phyloP scores from a whole-genome alignment of 2,113 vertebrate genomes.

The Rhinichthys klamathensis region DNA sequence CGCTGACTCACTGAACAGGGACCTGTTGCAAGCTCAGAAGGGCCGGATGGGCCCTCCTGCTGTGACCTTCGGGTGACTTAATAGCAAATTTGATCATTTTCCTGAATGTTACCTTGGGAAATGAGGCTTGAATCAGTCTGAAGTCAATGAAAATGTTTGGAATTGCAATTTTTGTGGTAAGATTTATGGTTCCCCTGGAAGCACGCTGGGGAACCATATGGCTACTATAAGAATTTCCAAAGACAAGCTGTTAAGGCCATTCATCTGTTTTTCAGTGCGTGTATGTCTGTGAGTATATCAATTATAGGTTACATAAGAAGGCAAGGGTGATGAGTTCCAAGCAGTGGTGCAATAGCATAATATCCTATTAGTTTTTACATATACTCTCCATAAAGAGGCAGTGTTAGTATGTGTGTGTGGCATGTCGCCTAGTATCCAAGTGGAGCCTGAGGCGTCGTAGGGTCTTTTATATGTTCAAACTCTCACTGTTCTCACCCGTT shows the following conservation, averaged over 20 bases:
- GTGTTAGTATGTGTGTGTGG: conserved; percentile 20
- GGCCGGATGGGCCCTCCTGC: neutral
- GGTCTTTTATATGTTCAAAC: conserved; percentile 5
- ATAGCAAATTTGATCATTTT: neutral
- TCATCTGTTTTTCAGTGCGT: conserved; percentile 2
- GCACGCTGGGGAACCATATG: neutral
- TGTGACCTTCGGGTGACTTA: neutral
- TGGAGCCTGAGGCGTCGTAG: neutral
- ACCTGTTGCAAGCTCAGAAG: neutral
- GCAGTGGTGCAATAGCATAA: conserved; percentile 17
- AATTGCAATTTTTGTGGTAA: neutral
- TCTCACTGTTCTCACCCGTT: neutral
- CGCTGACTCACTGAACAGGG: conserved; percentile 10
- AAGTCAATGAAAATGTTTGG: neutral
- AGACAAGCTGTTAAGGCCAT: conserved; percentile 2
- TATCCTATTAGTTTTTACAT: conserved; percentile 17
- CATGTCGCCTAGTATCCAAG: conserved; percentile 13
- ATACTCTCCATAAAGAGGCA: conserved; percentile 17
- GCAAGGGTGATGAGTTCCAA: conserved; percentile 18
- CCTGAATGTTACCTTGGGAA: neutral
- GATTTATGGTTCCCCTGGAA: neutral
- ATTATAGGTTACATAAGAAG: conserved; percentile 15
- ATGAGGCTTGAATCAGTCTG: neutral
- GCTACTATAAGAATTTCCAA: neutral
- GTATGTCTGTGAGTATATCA: neutral